Percentiles rank a stretch among this genome's conserved stretches.
Evolutionary conservation across 2,797 vertebrate species (phyloP).

Genomic region (Ctenopoma kingsleyae): DNA sequence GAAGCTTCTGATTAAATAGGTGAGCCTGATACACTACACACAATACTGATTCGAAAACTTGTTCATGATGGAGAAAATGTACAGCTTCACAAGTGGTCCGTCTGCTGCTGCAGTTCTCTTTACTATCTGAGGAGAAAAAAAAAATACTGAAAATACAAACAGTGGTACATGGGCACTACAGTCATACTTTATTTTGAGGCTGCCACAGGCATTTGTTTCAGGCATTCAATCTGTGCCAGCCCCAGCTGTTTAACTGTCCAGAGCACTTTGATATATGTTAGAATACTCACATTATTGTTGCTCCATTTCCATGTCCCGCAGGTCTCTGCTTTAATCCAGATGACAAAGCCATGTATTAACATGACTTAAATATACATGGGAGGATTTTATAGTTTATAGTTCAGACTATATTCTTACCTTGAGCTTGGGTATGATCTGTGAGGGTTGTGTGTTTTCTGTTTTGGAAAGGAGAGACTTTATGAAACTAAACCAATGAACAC

Average conservation of each 20-base stretch:
- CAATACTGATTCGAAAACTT: constrained; percentile 42
- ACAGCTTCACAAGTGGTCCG: constrained; percentile 57
- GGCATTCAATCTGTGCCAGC: background rate
- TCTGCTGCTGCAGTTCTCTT: constrained; percentile 43
- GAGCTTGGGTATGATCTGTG: constrained; percentile 62
- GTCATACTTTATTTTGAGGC: background rate
- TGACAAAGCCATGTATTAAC: constrained; percentile 38
- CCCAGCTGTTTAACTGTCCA: constrained; percentile 14
- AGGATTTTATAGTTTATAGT: background rate
- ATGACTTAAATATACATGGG: background rate
- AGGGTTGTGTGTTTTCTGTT: constrained; percentile 62
- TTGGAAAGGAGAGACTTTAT: constrained; percentile 10
- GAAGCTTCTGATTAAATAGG: constrained; percentile 66
- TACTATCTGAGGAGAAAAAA: constrained; percentile 43
- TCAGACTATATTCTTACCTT: constrained; percentile 54
- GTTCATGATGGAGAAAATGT: constrained; percentile 51
- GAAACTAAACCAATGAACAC: background rate
- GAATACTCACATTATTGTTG: constrained; percentile 70
- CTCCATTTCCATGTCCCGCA: constrained; percentile 60
- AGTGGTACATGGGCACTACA: constrained; percentile 4
- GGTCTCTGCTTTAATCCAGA: constrained; percentile 54
- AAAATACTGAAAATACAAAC: constrained; percentile 16
- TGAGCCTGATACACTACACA: constrained; percentile 61
- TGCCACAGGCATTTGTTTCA: constrained; percentile 5
- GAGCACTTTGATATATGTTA: background rate